Conservation (phyloP, 2,797 vertebrate species). For the Eulemur albifrons region DNA sequence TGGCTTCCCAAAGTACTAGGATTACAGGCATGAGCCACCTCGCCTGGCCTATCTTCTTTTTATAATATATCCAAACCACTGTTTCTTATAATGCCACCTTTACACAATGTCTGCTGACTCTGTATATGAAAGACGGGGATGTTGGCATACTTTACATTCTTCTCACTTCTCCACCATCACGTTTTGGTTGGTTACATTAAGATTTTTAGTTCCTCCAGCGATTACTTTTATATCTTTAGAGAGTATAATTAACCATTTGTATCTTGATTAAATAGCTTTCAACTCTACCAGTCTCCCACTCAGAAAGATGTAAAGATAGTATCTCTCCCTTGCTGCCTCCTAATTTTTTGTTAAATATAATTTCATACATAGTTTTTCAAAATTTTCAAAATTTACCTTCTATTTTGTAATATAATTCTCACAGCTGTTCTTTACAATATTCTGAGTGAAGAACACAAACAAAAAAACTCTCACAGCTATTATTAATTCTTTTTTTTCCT, state of each 20-base stretch:
- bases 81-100: not conserved
- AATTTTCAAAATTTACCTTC: not conserved
- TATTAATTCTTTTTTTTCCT: not conserved
- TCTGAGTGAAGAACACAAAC: no score
- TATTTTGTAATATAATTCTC: not conserved
- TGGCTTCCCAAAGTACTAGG: not conserved
- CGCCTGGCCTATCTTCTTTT: not conserved
- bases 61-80: not conserved
- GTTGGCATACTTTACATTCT: not conserved
- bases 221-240: not conserved
- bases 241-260: not conserved
- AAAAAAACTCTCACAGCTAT: not conserved
- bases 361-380: not conserved
- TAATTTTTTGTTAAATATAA: not conserved
- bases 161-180: not conserved
- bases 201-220: not conserved
- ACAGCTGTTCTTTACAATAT: no score
- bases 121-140: not conserved
- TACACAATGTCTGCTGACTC: not conserved
- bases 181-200: not conserved
- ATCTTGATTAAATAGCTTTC: conserved; percentile 6
- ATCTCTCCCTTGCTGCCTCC: not conserved
- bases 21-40: not conserved
- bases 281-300: not conserved
- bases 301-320: not conserved